These are phyloP conservation scores for Psittacula cyanocephala DNA, from an alignment of 2,113 vertebrate genomes.

Conservation along the genomic window DNA sequence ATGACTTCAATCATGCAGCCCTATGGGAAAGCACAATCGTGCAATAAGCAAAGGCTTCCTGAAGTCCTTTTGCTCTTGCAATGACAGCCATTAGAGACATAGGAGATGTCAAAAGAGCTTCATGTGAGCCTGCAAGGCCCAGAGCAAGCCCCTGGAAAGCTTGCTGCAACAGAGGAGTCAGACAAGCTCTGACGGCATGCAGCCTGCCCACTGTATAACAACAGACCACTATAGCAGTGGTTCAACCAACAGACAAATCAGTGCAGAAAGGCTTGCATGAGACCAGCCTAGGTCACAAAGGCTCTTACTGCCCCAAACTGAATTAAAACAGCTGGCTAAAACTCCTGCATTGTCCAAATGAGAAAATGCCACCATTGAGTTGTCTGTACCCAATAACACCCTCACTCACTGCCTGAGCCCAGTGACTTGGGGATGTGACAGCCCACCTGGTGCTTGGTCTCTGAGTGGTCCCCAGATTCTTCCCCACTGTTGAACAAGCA, in stretches of 20 bases:
- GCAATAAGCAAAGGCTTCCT: not conserved
- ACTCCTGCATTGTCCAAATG: not conserved
- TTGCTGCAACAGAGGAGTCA: not conserved
- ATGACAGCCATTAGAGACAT: not conserved
- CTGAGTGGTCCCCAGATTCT: not conserved
- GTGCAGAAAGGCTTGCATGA: not conserved
- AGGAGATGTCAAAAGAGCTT: not conserved
- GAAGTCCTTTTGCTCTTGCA: not conserved
- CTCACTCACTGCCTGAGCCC: not conserved
- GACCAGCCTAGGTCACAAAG: not conserved
- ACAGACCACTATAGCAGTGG: not conserved
- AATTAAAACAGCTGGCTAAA: not conserved
- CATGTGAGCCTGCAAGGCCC: not conserved
- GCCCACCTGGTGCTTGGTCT: not conserved
- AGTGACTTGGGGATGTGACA: fast-evolving
- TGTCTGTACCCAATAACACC: not conserved
- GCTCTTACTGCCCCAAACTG: not conserved
- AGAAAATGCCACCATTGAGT: not conserved
- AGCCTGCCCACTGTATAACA: not conserved
- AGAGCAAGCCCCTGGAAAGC: not conserved
- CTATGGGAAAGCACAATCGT: not conserved
- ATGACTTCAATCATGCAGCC: not conserved
- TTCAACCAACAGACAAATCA: not conserved
- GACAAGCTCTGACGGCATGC: not conserved
- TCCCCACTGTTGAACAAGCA: not conserved